phyloP scores from a whole-genome alignment of 23 tunicate species.

The Botrylloides violaceus region DNA sequence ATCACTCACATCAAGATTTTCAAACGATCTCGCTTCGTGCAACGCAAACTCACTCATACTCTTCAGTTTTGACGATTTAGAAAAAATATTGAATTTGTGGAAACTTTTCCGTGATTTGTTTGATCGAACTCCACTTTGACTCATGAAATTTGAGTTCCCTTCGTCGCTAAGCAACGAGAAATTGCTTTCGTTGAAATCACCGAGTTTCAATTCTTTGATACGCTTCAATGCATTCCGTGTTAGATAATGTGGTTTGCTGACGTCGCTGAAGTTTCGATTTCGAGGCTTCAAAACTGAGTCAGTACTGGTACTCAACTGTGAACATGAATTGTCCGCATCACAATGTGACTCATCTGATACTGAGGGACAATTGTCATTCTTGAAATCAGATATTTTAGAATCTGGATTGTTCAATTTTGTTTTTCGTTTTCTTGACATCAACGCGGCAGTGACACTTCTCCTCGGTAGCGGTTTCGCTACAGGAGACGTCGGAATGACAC shows the following conservation, averaged over 20 bases:
- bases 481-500: slow-evolving; percentile 1
- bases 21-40: neutral
- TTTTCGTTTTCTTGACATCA: neutral
- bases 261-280: neutral
- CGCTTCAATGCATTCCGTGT: slow-evolving; percentile 7
- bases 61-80: neutral
- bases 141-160: neutral
- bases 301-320: too few relatives aligned
- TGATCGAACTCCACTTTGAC: neutral
- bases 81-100: slow-evolving; percentile 1
- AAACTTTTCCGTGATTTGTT: neutral
- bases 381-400: neutral
- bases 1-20: neutral
- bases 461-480: neutral
- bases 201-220: neutral
- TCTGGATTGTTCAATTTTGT: neutral
- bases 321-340: neutral
- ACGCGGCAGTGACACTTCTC: too few relatives aligned
- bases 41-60: neutral
- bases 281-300: neutral
- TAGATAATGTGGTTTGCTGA: slow-evolving; percentile 6
- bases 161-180: neutral
- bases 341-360: neutral
- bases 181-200: neutral
- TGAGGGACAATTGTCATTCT: too few relatives aligned